Percentiles rank a stretch among this genome's conserved stretches.
These are phyloP conservation scores for Crossaster papposus DNA, from an alignment of 53 echinoderm and acorn worm genomes.

Conservation along the genomic window DNA sequence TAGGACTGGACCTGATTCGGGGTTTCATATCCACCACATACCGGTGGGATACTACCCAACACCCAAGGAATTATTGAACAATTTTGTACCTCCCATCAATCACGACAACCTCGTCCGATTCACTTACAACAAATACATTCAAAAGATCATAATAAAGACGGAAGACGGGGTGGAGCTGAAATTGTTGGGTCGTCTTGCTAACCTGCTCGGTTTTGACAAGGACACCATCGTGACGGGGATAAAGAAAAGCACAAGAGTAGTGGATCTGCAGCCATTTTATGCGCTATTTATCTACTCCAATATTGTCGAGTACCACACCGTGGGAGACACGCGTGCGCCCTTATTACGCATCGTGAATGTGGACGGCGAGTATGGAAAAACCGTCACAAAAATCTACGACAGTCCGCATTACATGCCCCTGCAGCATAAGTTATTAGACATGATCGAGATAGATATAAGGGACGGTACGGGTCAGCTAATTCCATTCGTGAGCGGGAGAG, in stretches of 20 bases:
- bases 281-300: conserved; percentile 66
- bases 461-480: conserved; percentile 58
- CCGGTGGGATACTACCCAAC: conserved; percentile 41
- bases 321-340: conserved; percentile 76
- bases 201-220: conserved; percentile 32
- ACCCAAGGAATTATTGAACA: conserved; percentile 10
- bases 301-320: conserved; percentile 60
- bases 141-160: conserved; percentile 23
- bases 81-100: background rate
- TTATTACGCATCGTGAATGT: conserved; percentile 65
- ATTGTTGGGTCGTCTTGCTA: conserved; percentile 22
- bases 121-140: conserved; percentile 9
- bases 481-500: conserved; percentile 73
- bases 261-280: conserved; percentile 22
- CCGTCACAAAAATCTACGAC: conserved; percentile 42
- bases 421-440: conserved; percentile 47
- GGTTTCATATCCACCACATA: background rate
- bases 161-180: background rate
- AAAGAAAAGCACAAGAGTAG: background rate
- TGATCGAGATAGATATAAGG: conserved; percentile 57
- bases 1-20: background rate
- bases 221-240: background rate
- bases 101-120: background rate
- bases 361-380: conserved; percentile 18
- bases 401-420: conserved; percentile 63